phyloP scores from a whole-genome alignment of 2,888 invertebrate genomes.

The Plebejus melissa region DNA sequence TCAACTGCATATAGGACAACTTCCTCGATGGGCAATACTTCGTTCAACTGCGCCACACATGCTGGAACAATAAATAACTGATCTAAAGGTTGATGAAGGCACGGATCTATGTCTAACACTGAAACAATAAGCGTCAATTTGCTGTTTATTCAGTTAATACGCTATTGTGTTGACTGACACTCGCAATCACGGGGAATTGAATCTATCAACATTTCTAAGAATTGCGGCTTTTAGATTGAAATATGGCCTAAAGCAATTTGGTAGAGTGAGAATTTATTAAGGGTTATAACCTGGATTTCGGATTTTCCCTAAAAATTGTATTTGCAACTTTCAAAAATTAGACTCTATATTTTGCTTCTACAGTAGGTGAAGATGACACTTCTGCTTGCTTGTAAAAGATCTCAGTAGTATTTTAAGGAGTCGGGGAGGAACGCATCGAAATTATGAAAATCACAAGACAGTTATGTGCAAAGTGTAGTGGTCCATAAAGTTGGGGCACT shows the following conservation, averaged over 20 bases:
- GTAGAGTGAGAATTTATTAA: neutral
- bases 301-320: too few species aligned
- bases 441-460: neutral
- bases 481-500: constrained; percentile 10
- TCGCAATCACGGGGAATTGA: neutral
- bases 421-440: neutral
- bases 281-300: too few species aligned
- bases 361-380: too few species aligned
- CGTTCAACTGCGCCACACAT: neutral
- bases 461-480: constrained; percentile 18
- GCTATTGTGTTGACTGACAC: constrained; percentile 14
- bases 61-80: neutral
- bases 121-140: constrained; percentile 33
- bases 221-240: neutral
- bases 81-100: constrained; percentile 1
- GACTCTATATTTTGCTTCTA: too few species aligned
- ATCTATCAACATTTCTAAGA: neutral
- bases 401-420: too few species aligned
- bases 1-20: too few species aligned
- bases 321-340: too few species aligned
- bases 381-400: too few species aligned
- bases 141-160: constrained; percentile 30
- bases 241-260: neutral
- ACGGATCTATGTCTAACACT: constrained; percentile 14
- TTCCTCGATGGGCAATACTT: too few species aligned